Conservation (phyloP, 2,113 vertebrate species). For the Rhabdornis inornatus region DNA sequence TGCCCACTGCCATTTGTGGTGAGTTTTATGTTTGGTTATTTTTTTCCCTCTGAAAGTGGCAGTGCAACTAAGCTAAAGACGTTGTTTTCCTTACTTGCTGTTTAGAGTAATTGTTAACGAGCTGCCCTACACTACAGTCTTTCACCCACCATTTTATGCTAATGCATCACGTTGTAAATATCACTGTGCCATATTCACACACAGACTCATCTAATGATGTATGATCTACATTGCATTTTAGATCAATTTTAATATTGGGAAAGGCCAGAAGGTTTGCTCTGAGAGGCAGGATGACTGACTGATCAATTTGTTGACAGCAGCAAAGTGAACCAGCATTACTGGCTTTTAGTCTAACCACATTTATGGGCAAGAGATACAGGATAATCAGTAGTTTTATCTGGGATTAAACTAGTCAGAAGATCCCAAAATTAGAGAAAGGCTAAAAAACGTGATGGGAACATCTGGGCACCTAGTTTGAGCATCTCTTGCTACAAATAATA, state of each 20-base stretch:
- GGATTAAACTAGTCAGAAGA: conserved; percentile 3
- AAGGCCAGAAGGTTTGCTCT: conserved; percentile 2
- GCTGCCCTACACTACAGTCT: neutral
- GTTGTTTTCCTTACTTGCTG: neutral
- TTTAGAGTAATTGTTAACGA: neutral
- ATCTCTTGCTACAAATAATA: neutral
- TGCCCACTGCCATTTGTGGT: neutral
- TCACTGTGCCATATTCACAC: neutral
- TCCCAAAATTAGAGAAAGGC: neutral
- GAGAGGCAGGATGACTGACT: neutral
- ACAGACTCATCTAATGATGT: neutral
- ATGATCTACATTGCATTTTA: neutral
- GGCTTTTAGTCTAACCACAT: neutral
- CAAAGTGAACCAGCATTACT: neutral
- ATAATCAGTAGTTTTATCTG: neutral
- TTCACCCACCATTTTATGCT: neutral
- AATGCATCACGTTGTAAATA: neutral
- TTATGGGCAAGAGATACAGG: neutral
- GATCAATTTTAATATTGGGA: conserved; percentile 42
- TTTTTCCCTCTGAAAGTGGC: neutral
- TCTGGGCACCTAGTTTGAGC: neutral
- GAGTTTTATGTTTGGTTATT: neutral
- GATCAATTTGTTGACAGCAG: conserved; percentile 19
- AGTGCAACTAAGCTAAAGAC: neutral
- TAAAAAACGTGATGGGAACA: neutral